Evolutionary conservation across 2,888 invertebrate species (phyloP), one percentile per base, ranked within the genome.

Genomic region (Drosophila parthenogenetica): DNA sequence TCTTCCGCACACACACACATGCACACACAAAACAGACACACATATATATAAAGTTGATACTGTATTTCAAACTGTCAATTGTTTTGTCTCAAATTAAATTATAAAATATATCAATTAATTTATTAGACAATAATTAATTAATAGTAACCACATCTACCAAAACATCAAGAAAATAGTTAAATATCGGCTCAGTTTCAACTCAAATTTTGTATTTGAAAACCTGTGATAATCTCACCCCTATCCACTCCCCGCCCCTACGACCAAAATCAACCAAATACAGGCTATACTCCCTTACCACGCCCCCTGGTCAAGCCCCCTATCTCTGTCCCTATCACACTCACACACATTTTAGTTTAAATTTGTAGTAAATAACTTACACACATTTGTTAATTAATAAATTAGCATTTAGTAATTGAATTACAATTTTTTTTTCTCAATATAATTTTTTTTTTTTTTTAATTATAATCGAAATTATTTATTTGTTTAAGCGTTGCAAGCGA

Each of bases 181-280:
- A 53, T 10, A 49, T 45, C 32, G 35, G 42, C 32, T 64, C 64
- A 57, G 54, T 14, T 55, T 55, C 54, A 43, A 55, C 43, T 35
- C 16, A 53, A 54, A 63, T 49, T 61, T 32, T 45, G 48, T 25
- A 3, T 22, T 49, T 55, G 16, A 64, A 60, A 62, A 77, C 70
- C 83, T 83, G 83, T 83, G 83, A 83, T 83, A 88, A 77, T 60
- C 70, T 72, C 70, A 82, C 64, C 68, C 48, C 58, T 17, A 39
- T 35, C 32, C 35, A 1, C 39, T 19, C 42, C 37, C 53, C 19
- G 22, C 51, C 14, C 51, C 37, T 14, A 29, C 19, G 14, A 32
- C 11, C 48, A 13, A 29, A 29, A 16, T 25, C 32, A 32, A 22
- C 0, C 22, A 1, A 22, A 29, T 8, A 54, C 42, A n/a, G 40